Base-by-base conservation (phyloP, 1,140 invertebrate species). In the Palaemon carinicauda region DNA sequence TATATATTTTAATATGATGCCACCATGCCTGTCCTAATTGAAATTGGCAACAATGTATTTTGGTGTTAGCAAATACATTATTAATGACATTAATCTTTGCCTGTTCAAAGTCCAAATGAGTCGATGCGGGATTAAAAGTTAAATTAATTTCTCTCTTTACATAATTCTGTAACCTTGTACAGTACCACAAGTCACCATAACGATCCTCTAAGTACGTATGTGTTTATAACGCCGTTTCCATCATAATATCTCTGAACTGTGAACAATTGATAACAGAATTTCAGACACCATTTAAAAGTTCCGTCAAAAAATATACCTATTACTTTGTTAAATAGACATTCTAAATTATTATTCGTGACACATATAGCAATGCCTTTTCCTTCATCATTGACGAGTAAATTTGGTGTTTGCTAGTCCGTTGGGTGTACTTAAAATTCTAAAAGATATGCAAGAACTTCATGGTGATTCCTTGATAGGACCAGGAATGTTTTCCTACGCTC, bases 131-230 rank as follows among this genome's bases (percentile, higher is more conserved):
- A 73, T 9, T 73, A 4, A 73, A 73, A 31, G 24, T 73, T 24
- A 73, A 29, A 31, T 24, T 73, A 27, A n/a, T 73, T 12, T 73
- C 69, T 19, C 12, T n/a, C n/a, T n/a, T n/a, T 73, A 1, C 69
- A 73, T 15, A 73, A 27, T 73, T 73, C 69, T 24, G 29, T 24
- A 24, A 73, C 5, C 33, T 73, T 73, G 69, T n/a, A n/a, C n/a
- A n/a, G n/a, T 31, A 24, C 69, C 69, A 29, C 1, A 29, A 73
- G 69, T 73, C 69, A 19, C 69, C 69, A 73, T 31, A 73, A 31
- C 69, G 29, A n/a, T 73, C 69, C 69, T 73, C 69, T 73, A 15
- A 73, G n/a, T n/a, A n/a, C n/a, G n/a, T n/a, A n/a, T n/a, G n/a
- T 31, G 12, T 27, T 15, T 29, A 24, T 1, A 14, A 73, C 33